phyloP scores from a whole-genome alignment of 2,113 vertebrate genomes.

The Carassius gibelio region DNA sequence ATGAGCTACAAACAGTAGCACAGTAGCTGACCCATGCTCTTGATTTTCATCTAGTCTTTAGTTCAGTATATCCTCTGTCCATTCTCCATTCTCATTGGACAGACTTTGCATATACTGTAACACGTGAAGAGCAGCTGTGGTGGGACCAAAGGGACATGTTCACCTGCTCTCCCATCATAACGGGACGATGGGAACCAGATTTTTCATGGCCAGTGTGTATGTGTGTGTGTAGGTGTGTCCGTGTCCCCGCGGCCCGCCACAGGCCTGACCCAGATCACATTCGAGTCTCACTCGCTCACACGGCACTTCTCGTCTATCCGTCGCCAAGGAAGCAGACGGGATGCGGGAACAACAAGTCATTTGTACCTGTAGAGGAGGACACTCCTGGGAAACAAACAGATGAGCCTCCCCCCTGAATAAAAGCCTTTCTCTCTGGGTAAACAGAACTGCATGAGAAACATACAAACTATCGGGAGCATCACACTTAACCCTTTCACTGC shows the following conservation, averaged over 20 bases:
- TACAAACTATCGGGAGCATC: conserved; percentile 82
- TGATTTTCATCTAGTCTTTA: neutral
- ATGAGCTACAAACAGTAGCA: neutral
- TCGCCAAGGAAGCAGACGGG: conserved; percentile 86
- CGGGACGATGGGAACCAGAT: neutral
- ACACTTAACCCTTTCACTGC: conserved; percentile 73
- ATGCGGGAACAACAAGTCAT: conserved; percentile 85
- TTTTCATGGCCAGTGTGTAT: conserved; percentile 30
- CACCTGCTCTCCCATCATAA: neutral
- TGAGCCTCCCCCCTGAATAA: conserved; percentile 84
- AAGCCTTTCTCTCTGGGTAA: conserved; percentile 84
- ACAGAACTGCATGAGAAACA: conserved; percentile 94
- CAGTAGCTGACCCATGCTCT: neutral
- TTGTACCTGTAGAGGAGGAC: conserved; percentile 89
- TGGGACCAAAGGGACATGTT: conserved; percentile 9
- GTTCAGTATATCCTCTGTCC: conserved; percentile 15
- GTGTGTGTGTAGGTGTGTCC: conserved; percentile 63
- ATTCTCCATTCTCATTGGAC: neutral
- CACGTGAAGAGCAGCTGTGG: conserved; percentile 20
- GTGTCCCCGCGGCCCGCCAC: conserved; percentile 64
- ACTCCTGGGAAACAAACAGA: conserved; percentile 94
- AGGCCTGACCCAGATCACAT: conserved; percentile 82
- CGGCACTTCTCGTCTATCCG: conserved; percentile 83
- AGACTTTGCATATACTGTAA: conserved; percentile 2
- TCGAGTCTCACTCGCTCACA: conserved; percentile 81